phyloP scores from a whole-genome alignment of 2,888 invertebrate genomes.

The Tetramorium bicarinatum region DNA sequence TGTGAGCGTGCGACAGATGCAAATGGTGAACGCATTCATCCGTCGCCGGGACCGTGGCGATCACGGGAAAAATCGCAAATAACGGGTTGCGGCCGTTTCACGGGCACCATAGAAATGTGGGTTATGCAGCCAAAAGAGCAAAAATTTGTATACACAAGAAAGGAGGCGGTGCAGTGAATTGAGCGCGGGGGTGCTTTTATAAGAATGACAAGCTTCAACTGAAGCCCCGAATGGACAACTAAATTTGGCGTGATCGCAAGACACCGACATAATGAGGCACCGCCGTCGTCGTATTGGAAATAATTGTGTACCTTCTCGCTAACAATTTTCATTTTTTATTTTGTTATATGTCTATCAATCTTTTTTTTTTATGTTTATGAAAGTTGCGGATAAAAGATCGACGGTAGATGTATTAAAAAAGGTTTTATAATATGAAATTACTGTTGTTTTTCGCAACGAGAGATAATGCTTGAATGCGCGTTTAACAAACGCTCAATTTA shows the following conservation, averaged over 20 bases:
- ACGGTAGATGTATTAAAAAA: not conserved
- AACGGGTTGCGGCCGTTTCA: constrained; percentile 83
- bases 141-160: constrained; percentile 85
- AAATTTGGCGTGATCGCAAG: constrained; percentile 83
- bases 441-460: not conserved
- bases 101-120: constrained; percentile 84
- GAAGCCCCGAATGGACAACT: constrained; percentile 70
- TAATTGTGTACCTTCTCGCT: constrained; percentile 55
- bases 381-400: not conserved
- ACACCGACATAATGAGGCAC: constrained; percentile 77
- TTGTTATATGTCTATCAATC: not conserved
- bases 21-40: constrained; percentile 75
- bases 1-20: constrained; percentile 78
- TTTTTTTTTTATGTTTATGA: not conserved
- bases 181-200: constrained; percentile 70
- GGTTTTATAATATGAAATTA: not conserved
- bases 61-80: constrained; percentile 81
- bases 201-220: constrained; percentile 70
- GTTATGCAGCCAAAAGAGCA: constrained; percentile 85
- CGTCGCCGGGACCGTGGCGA: constrained; percentile 55
- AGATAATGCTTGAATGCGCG: not conserved
- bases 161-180: constrained; percentile 77
- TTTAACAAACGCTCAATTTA: not conserved
- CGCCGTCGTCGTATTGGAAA: constrained; percentile 52
- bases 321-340: constrained; percentile 4